Conservation (phyloP, 2,113 vertebrate species). For the Tringa solitaria region DNA sequence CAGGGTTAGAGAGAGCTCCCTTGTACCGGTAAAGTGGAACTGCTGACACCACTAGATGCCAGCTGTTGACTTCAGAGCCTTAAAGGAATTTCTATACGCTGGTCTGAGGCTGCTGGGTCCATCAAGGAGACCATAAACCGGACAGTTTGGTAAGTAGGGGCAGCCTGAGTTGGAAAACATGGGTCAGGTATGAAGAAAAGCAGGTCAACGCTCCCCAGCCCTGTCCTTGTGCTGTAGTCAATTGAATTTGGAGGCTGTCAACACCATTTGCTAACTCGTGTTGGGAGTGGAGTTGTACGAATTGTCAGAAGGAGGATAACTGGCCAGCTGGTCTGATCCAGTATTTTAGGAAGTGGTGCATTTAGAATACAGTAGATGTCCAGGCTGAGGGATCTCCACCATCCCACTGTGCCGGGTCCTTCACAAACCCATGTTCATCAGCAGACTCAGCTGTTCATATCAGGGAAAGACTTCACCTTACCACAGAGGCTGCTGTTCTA, state of each 20-base stretch:
- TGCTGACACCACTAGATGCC: not conserved
- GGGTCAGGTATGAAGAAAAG: not conserved
- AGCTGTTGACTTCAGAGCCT: not conserved
- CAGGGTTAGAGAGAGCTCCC: not conserved
- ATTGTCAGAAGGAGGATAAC: not conserved
- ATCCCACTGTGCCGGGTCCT: not conserved
- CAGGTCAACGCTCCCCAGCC: not conserved
- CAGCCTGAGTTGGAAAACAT: not conserved
- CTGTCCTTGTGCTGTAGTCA: not conserved
- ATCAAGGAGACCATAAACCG: fast-evolving
- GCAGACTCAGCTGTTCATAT: not conserved
- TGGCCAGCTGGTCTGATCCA: not conserved
- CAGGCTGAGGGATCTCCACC: not conserved
- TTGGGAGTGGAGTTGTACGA: not conserved
- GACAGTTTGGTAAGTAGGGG: not conserved
- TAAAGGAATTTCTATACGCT: not conserved
- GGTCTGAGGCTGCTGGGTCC: not conserved
- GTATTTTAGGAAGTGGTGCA: not conserved
- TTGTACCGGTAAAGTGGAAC: not conserved
- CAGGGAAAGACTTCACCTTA: not conserved
- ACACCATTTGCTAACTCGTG: not conserved
- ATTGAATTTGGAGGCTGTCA: not conserved
- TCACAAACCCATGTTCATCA: not conserved
- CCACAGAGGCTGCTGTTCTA: not conserved
- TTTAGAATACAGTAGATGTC: not conserved